Base-by-base conservation (phyloP, 2,888 invertebrate species). In the Formica aserva region DNA sequence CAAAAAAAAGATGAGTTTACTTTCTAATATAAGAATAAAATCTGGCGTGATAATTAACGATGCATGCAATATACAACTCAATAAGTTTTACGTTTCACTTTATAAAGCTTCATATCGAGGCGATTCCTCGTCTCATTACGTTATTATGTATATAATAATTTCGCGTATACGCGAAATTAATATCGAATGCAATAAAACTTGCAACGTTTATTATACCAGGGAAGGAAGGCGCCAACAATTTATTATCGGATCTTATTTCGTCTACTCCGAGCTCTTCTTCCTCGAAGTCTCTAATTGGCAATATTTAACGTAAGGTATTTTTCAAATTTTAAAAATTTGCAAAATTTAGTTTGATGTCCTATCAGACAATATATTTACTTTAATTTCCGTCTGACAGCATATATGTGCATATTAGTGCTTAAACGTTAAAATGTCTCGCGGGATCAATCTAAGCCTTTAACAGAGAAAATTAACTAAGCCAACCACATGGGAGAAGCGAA, bases 401-500 rank as follows among this genome's bases (percentile, higher is more conserved):
- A n/a, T 26, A 57, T 45, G 32, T 15, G 18, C 48, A 41, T 35
- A 9, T 32, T 13, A 32, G 22, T 55, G 32, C 41, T 67, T 78
- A 60, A 78, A 35, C 57, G 57, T 22, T 18, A n/a, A 45, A 71
- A 60, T 57, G 45, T 60, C 71, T 60, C 57, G 8, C 15, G 41
- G 71, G 78, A 45, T 78, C 45, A 60, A 71, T 78, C 57, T 41
- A 41, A 71, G 57, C 71, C 29, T 45, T 22, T 18, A 78, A 78
- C 78, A 45, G 41, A 52, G 78, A 78, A 71, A 78, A 78, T 78
- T 78, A 71, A 78, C 57, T 45, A 22, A 69, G 60, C 57, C 45
- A 78, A 78, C 71, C 78, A 57, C 71, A 71, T 8, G 57, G 55
- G 41, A 78, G 29, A 41, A 22, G 18, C 55, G 32, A 32, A 22